Evolutionary conservation across 2,113 vertebrate species (phyloP).

Genomic region (Arenaria interpres): DNA sequence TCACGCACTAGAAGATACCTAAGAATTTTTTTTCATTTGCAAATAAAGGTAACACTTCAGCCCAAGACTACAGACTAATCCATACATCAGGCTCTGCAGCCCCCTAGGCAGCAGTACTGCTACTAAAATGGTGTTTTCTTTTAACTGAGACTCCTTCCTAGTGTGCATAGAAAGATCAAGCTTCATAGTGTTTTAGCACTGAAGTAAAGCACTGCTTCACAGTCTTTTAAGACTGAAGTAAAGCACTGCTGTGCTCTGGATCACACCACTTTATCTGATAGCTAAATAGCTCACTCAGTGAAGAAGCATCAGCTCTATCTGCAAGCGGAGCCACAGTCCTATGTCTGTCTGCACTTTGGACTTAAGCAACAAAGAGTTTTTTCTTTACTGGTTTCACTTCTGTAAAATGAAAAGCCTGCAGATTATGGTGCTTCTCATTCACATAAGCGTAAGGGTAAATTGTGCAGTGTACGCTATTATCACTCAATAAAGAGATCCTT

Average conservation of each 20-base stretch:
- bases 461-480: neutral
- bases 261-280: neutral
- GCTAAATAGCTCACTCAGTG: neutral
- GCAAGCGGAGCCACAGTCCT: neutral
- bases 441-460: neutral
- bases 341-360: neutral
- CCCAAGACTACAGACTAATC: neutral
- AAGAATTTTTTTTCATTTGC: neutral
- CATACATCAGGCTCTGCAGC: neutral
- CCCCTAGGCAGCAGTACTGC: neutral
- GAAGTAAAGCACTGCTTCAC: neutral
- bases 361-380: slow-evolving; percentile 17
- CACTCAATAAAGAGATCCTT: neutral
- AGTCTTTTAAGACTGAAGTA: neutral
- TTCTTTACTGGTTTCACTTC: slow-evolving; percentile 49
- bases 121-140: neutral
- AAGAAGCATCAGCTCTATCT: neutral
- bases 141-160: neutral
- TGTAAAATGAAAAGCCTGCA: slow-evolving; percentile 37
- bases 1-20: fast-evolving
- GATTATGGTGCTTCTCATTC: neutral
- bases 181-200: neutral
- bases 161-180: neutral
- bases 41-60: neutral
- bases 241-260: neutral